Base-by-base conservation (phyloP, 1,140 invertebrate genomes). In the Drosophila micromelanica region DNA sequence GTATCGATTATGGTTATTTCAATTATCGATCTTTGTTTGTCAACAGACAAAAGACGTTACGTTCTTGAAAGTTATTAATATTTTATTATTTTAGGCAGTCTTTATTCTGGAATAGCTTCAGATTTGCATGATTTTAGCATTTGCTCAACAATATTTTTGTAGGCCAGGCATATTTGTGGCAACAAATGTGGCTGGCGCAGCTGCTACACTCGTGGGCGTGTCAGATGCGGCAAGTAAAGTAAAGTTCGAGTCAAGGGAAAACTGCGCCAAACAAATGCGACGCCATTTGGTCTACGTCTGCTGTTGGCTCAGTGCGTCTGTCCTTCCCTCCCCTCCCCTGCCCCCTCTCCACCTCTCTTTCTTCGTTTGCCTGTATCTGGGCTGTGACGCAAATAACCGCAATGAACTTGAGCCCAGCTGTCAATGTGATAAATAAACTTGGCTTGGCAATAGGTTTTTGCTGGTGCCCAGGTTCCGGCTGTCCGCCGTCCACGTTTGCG, bases 401-500 rank as follows among this genome's bases (percentile, higher is more conserved):
- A 85, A 80, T 86, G 68, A 86, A 87, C 71, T 81, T 82, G 71
- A 86, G 71, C 51, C 82, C 55, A 76, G 78, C 82, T 86, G 82
- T 87, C 82, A 87, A 86, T 87, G 82, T 81, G 78, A 87, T 86
- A 86, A 87, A 86, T 81, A 86, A 86, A 81, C 78, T 87, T 78
- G 70, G 70, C 68, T 76, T 62, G 76, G 40, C 60, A 73, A 46
- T 54, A 23, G 57, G n/a, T 17, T 48, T 8, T 0, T 7, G 12
- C 51, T 55, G 35, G 20, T 20, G 11, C 12, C 59, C 15, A 13
- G 13, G 11, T 42, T 6, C 52, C 2, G 5, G 15, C 5, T 57
- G 7, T 6, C 8, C 17, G 35, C 32, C n/a, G n/a, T n/a, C n/a
- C 43, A 32, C 13, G 9, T 45, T 45, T 23, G 3, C 12, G 32